Conservation (phyloP, 2,113 vertebrate genomes). For the Ceyx melanurus region DNA sequence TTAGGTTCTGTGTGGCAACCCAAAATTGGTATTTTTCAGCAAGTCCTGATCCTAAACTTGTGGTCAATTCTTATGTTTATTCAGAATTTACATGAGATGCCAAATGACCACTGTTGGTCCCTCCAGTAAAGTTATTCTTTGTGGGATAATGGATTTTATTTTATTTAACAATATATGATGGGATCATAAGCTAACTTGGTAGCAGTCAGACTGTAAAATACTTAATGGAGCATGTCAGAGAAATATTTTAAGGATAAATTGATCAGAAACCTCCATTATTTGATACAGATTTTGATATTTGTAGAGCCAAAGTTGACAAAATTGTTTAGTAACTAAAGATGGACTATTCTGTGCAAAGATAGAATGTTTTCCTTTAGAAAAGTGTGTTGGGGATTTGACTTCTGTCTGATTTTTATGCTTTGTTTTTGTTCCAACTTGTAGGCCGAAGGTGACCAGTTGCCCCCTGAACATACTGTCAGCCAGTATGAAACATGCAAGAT, state of each 20-base stretch:
- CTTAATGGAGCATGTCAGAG: background rate
- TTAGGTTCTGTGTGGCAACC: background rate
- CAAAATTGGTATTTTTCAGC: background rate
- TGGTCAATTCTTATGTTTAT: background rate
- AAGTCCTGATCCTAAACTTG: background rate
- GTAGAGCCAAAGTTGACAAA: background rate
- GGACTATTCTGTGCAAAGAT: background rate
- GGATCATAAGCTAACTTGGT: background rate
- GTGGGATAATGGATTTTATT: background rate
- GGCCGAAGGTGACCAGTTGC: conserved; percentile 88
- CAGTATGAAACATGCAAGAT: conserved; percentile 94
- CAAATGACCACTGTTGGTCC: background rate
- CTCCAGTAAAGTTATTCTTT: background rate
- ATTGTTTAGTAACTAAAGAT: background rate
- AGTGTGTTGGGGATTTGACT: background rate
- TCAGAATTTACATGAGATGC: background rate
- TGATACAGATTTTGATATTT: background rate
- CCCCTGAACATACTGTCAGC: conserved; percentile 90
- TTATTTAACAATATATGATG: background rate
- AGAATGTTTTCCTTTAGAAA: background rate
- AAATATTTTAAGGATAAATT: background rate
- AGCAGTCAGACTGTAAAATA: background rate
- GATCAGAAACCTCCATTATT: background rate
- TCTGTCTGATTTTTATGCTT: background rate
- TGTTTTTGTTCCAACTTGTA: conserved; percentile 54